Evolutionary conservation across 2,113 vertebrate species (phyloP), one percentile per base, ranked within the genome.

Genomic region (Cavia porcellus): DNA sequence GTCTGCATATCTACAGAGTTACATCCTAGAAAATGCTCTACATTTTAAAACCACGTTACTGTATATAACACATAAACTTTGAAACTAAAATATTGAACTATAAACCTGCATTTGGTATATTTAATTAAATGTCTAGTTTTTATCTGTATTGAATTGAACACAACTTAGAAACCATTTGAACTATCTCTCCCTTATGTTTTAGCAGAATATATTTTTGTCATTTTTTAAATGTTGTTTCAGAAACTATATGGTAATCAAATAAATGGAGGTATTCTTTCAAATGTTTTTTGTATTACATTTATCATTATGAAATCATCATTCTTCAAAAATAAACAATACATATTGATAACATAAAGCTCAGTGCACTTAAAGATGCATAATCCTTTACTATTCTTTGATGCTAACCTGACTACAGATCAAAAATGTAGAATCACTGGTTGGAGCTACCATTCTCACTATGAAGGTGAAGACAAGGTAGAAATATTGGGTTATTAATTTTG

Each of bases 51-150:
- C 30, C 55, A 47, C 89, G 6, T 45, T 64, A 7, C 20, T 55
- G n/a, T 62, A 79, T 72, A 52, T 92, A 52, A 80, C 50, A 88
- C 3, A 52, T n/a, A 84, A 88, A 72, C 38, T 84, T 92, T 24
- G 7, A n/a, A 74, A 64, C 82, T 88, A 81, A 82, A 68, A 59
- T 32, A 59, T 47, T 52, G 91, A 93, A 28, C 64, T 72, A 45
- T 32, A 90, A 32, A 9, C 3, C 13, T 22, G 35, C 24, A 84
- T 59, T 50, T 90, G 38, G 24, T 9, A 64, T 80, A 74, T 38
- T 80, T 84, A 80, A 52, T 30, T 68, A 86, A 77, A 70, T 62
- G 10, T 55, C 81, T 97, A 22, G 72, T 52, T 14, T 92, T 86
- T 75, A 25, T 77, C 2, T 45, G 52, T 72, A 52, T 32, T 79